Evolutionary conservation across 2,888 invertebrate genomes (phyloP), one percentile per base, ranked within the genome.

Genomic region (Chloroclysta siterata): DNA sequence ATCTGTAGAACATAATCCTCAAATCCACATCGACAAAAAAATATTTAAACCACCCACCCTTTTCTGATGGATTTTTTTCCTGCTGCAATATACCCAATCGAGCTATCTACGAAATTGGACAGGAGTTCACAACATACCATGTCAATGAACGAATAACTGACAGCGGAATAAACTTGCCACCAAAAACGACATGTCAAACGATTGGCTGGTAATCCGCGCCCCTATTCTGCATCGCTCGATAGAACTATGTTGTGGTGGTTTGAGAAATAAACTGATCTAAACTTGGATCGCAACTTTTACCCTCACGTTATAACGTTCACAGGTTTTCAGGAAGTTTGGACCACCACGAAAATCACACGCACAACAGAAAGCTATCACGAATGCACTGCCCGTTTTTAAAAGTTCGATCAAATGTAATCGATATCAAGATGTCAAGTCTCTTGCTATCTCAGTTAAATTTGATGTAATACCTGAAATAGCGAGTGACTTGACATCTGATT

Each of bases 111-210:
- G 36, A 56, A 46, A 53, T 57, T 46, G 44, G 51, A 65, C 55
- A 44, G 59, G 46, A 50, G 55, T 53, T 42, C 57, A 28, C 52
- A 55, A 59, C 28, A 54, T 46, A 15, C 28, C 44, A 51, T 46
- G 47, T 58, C 58, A 58, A 46, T 48, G 42, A 58, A 42, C 64
- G 55, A 69, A 71, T 71, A 70, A 64, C 70, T 69, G 70, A 67
- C 69, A 63, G 69, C 56, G 65, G 66, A 69, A 75, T 71, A 65
- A 71, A 71, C 66, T 70, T 65, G 66, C 61, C 52, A 52, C 66
- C 59, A 60, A 72, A 74, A 64, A 64, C 60, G 66, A 70, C 69
- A 69, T 66, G 67, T 57, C 51, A 59, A 41, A 15, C 65, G 61
- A 65, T 69, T 66, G 66, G 64, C 42, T 60, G 63, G 57, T 73